Conservation (phyloP, 1,140 invertebrate genomes). For the Gyrodactylus salaris region DNA sequence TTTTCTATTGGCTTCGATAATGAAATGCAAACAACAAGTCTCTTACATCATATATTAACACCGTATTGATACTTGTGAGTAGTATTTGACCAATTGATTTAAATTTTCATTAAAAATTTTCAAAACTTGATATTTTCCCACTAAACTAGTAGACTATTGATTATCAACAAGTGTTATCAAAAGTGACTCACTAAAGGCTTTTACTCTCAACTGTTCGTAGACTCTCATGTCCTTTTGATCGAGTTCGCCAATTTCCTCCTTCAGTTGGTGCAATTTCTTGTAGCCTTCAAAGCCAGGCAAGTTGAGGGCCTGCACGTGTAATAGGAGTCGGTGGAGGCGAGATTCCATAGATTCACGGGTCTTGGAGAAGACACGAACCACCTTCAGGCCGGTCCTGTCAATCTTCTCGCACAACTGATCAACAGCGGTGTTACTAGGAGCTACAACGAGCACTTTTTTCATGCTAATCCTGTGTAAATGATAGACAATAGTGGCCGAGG, state of each 20-base stretch:
- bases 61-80: too few relatives aligned
- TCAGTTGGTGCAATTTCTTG: conserved; percentile 69
- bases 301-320: conserved; percentile 84
- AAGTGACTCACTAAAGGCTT: conserved; percentile 56
- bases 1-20: too few relatives aligned
- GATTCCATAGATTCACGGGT: conserved; percentile 89
- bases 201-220: conserved; percentile 56
- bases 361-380: conserved; percentile 53
- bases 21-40: too few relatives aligned
- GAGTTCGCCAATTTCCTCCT: conserved; percentile 79
- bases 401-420: conserved; percentile 97
- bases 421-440: conserved; percentile 90
- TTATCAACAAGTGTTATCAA: too few relatives aligned
- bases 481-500: conserved; percentile 91
- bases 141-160: too few relatives aligned
- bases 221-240: conserved; percentile 57
- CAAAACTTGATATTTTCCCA: conserved; percentile 10
- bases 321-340: conserved; percentile 66
- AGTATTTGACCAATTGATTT: neutral
- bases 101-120: conserved; percentile 7
- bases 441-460: conserved; percentile 78
- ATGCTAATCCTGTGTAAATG: conserved; percentile 64
- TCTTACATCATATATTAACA: too few relatives aligned
- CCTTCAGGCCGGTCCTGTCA: conserved; percentile 74
- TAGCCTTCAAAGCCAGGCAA: conserved; percentile 38